phyloP scores from a whole-genome alignment of 1,140 invertebrate species.

The Nasonia giraulti region DNA sequence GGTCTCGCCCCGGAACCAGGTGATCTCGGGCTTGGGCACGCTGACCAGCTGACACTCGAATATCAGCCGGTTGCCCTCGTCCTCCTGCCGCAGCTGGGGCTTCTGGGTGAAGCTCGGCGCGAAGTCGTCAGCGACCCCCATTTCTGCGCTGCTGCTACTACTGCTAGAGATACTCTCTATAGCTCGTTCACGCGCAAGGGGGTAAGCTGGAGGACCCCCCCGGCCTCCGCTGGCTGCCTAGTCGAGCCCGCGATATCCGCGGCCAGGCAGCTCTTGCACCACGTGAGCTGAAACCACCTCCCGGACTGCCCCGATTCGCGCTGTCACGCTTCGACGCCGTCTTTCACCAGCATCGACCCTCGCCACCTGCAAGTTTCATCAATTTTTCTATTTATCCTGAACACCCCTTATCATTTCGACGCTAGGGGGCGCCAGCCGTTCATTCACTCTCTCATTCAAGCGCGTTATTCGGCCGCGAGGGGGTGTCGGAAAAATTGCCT shows the following conservation, averaged over 20 bases:
- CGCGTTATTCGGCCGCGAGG: constrained; percentile 37
- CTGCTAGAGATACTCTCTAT: no score
- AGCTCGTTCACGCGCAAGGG: background rate
- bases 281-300: background rate
- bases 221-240: background rate
- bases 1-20: constrained; percentile 92
- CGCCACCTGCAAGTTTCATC: constrained; percentile 28
- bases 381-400: background rate
- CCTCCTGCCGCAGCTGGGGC: constrained; percentile 95
- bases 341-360: constrained; percentile 42
- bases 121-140: constrained; percentile 93
- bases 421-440: background rate
- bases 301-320: background rate
- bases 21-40: constrained; percentile 91
- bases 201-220: constrained; percentile 3
- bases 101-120: constrained; percentile 98
- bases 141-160: no score
- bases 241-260: background rate
- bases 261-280: background rate
- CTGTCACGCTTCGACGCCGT: background rate
- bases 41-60: constrained; percentile 95
- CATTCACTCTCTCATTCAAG: background rate
- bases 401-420: background rate
- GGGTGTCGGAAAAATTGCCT: background rate
- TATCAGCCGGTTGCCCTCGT: constrained; percentile 95